A percentile compares a stretch with the other conserved stretches of the same genome.
Conservation (phyloP, 1,140 invertebrate species). For the Microplitis mediator region DNA sequence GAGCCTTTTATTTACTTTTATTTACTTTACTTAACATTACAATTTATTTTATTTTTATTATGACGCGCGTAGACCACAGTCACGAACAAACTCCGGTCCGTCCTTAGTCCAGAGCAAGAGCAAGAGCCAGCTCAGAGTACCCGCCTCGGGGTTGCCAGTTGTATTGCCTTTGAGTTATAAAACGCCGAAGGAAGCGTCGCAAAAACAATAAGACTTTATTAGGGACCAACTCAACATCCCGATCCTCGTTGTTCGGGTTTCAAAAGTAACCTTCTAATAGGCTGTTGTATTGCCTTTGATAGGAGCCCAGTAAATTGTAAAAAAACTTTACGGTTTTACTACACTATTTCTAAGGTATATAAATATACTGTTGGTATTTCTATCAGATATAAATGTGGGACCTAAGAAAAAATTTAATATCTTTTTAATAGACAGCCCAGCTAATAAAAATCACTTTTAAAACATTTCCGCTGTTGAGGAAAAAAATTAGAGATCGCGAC, state of each 20-base stretch:
- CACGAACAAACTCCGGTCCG: not conserved
- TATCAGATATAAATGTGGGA: not conserved
- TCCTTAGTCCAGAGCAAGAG: not conserved
- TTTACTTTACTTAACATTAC: too few species aligned
- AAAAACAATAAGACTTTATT: constrained; percentile 59
- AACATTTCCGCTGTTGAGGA: too few species aligned
- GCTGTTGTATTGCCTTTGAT: too few species aligned
- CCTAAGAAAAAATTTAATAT: not conserved
- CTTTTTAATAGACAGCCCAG: constrained; percentile 3
- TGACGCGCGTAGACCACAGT: too few species aligned
- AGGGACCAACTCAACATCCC: not conserved
- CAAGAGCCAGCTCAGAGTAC: not conserved
- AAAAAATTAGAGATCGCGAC: too few species aligned
- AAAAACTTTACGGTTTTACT: not conserved
- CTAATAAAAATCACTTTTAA: too few species aligned
- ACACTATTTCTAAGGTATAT: not conserved
- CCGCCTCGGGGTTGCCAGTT: constrained; percentile 51
- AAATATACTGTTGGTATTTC: not conserved
- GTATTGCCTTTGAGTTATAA: constrained; percentile 52
- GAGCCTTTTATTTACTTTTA: too few species aligned
- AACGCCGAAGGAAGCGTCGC: constrained; percentile 44
- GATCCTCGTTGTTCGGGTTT: not conserved
- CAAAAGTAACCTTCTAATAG: not conserved
- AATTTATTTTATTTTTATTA: too few species aligned
- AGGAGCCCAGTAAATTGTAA: too few species aligned